A percentile compares a stretch with the other conserved stretches of the same genome.
Conservation (phyloP, 2,797 vertebrate genomes). For the Sparus aurata region DNA sequence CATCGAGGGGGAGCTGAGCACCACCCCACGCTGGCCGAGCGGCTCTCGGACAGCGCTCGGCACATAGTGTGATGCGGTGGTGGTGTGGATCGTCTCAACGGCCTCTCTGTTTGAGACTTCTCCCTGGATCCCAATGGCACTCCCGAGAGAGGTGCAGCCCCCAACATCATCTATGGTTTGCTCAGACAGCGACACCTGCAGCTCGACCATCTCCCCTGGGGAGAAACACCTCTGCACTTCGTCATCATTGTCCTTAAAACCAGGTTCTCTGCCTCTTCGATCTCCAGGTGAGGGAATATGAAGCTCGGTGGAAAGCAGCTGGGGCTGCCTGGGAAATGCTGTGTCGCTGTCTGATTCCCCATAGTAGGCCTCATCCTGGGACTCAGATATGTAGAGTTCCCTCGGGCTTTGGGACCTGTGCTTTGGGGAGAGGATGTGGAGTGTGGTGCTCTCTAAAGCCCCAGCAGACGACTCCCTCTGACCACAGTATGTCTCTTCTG, state of each 20-base stretch:
- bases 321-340: constrained; percentile 59
- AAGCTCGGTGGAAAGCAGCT: constrained; percentile 72
- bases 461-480: constrained; percentile 68
- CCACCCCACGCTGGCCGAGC: constrained; percentile 80
- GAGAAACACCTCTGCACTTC: constrained; percentile 64
- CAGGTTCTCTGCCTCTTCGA: constrained; percentile 28
- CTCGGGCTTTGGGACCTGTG: constrained; percentile 61
- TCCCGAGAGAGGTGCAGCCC: constrained; percentile 70
- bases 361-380: constrained; percentile 74
- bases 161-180: constrained; percentile 68
- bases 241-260: constrained; percentile 54
- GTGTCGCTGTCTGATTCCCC: constrained; percentile 72
- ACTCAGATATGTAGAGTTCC: constrained; percentile 82
- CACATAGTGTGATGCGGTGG: constrained; percentile 77
- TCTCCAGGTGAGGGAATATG: constrained; percentile 66
- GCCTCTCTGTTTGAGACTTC: constrained; percentile 52
- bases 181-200: constrained; percentile 90
- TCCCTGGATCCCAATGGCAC: constrained; percentile 78
- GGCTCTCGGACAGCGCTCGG: constrained; percentile 82
- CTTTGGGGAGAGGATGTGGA: constrained; percentile 83
- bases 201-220: constrained; percentile 86
- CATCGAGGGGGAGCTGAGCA: constrained; percentile 76
- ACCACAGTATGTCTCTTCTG: constrained; percentile 72
- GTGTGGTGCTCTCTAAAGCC: constrained; percentile 85
- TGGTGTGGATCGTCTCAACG: constrained; percentile 15